Evolutionary conservation across 2,888 invertebrate genomes (phyloP), one percentile per base, ranked within the genome.

Genomic region (Agriopis leucophaearia): DNA sequence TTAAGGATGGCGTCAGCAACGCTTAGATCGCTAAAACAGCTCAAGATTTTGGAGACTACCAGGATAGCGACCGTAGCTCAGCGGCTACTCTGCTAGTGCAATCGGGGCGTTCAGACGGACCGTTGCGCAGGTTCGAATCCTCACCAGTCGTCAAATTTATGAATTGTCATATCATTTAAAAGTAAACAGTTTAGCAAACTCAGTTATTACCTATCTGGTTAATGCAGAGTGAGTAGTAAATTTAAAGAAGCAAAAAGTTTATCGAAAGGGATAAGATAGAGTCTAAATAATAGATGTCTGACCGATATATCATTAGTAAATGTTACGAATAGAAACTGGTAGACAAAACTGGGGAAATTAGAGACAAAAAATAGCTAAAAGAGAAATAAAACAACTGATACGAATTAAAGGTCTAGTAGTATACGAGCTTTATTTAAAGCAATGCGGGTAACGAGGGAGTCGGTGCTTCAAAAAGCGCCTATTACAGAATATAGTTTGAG

Each of bases 401-500:
- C 36, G 36, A 52, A 52, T 38, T n/a, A 52, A 27, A 27, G 27
- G 27, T 35, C 51, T 52, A 36, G 38, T 8, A 8, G 13, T 38
- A 38, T 38, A 38, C 38, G 36, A 68, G 55, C 9, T 36, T 50
- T 54, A 58, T n/a, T n/a, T 45, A 47, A 60, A 56, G 56, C 55
- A 64, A 56, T 45, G 38, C 59, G 44, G 45, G 38, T 52, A 64
- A 64, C 58, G 40, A 57, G 45, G 38, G 36, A 63, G 60, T 64
- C 38, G 55, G 63, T 57, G 54, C 58, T 62, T 57, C 62, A 67
- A 63, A 66, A 54, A 38, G 18, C 52, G 50, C 61, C 61, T 51
- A 56, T 67, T 59, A 59, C 63, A 54, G 58, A 58, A 63, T 63
- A 62, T 63, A 62, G 54, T 63, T 63, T 9, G 27, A 76, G 83